Base-by-base conservation (phyloP, 2,888 invertebrate species). In the Drosophila nr. fundita region DNA sequence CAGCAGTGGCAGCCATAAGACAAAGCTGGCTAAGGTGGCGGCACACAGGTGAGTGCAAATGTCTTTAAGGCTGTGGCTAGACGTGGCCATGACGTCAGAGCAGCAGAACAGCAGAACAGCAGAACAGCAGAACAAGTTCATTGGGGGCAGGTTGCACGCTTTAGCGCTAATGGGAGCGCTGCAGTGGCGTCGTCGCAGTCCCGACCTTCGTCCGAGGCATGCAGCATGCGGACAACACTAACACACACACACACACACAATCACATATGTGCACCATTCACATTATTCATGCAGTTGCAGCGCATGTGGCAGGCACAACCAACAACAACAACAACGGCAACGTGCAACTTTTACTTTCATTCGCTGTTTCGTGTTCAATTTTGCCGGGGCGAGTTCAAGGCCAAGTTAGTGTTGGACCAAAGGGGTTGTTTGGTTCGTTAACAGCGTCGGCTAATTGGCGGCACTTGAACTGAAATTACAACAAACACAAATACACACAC, bases 251-350 rank as follows among this genome's bases (percentile, higher is more conserved):
- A 34, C 34, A 21, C 18, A 36, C 7, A 52, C 21, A 18, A 18
- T 24, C 45, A 27, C 38, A 55, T 34, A 40, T 55, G 34, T 55
- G 61, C 32, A 34, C 57, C 55, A 76, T 76, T 59, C 78, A 76
- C 90, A 85, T 85, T 85, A 90, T 90, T 79, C 89, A 85, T 85
- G 85, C 88, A 89, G 69, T 78, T 77, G 85, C 82, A 57, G 36
- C 72, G 76, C 82, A 81, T 82, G 80, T 79, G 57, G 77, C 78
- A 78, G 53, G 68, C 71, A 60, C 77, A 77, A 45, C n/a, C n/a
- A n/a, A 52, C 60, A 2, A 6, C 54, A 36, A 36, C 32, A 8
- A 11, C 36, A n/a, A 61, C 49, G 58, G 45, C 72, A 71, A 78
- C 61, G 73, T 65, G 73, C 71, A 81, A 85, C 90, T 85, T 85